phyloP scores from a whole-genome alignment of 2,797 vertebrate species.

The Nyctibius grandis region DNA sequence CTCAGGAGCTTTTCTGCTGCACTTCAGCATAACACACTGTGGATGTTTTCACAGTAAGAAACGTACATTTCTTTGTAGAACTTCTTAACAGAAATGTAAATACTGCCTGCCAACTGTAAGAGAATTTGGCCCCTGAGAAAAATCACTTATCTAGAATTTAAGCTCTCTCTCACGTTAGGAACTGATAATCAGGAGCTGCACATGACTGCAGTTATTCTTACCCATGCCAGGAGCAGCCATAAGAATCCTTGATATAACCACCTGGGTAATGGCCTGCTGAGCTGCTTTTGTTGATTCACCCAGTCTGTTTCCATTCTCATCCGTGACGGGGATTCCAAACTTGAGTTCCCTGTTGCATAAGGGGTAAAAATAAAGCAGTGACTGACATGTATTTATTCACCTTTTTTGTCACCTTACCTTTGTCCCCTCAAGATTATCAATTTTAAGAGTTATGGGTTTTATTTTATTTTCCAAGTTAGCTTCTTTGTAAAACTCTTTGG shows the following conservation, averaged over 20 bases:
- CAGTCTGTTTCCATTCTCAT: constrained; percentile 90
- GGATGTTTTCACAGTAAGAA: background rate
- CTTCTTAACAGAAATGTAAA: background rate
- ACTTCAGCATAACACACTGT: background rate
- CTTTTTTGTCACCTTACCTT: background rate
- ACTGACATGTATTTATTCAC: background rate
- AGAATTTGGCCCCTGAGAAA: background rate
- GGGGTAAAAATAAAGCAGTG: background rate
- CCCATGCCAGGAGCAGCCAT: constrained; percentile 99
- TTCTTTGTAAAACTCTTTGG: background rate
- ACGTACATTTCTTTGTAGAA: background rate
- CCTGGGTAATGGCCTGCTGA: constrained; percentile 94
- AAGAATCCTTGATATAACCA: constrained; percentile 94
- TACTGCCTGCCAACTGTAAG: background rate
- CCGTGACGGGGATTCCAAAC: constrained; percentile 91
- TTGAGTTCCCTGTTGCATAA: constrained; percentile 84
- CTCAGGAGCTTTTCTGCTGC: background rate
- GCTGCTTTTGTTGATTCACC: constrained; percentile 93
- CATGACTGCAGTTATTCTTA: constrained; percentile 51
- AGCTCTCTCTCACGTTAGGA: background rate
- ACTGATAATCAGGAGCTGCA: background rate
- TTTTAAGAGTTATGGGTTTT: background rate
- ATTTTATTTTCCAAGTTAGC: background rate
- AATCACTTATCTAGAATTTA: background rate
- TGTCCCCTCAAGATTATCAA: background rate